These are phyloP conservation scores for Crotalus horridus DNA, from an alignment of 2,113 vertebrate genomes.

Conservation along the genomic window DNA sequence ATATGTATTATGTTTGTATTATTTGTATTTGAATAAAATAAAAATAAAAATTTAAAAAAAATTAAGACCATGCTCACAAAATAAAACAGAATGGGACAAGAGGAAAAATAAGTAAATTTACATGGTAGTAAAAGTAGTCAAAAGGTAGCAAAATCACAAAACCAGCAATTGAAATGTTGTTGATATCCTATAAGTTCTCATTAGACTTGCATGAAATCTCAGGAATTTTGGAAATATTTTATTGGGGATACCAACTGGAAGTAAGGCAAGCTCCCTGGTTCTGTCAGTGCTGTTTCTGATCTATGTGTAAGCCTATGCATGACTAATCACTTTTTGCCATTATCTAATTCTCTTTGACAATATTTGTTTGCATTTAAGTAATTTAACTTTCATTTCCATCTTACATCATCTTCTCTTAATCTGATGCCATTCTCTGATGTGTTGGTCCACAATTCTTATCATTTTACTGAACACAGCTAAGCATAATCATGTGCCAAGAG, in stretches of 20 bases:
- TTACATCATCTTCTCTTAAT: not conserved
- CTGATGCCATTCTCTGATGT: not conserved
- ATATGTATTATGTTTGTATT: too few species aligned
- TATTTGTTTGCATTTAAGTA: not conserved
- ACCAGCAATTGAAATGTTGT: not conserved
- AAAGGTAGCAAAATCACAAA: not conserved
- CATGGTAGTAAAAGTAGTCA: not conserved
- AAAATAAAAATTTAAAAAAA: too few species aligned
- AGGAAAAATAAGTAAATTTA: not conserved
- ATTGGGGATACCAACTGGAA: not conserved
- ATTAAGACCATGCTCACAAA: not conserved
- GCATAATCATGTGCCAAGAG: not conserved
- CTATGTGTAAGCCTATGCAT: not conserved
- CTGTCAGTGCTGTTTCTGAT: not conserved
- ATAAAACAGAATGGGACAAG: not conserved
- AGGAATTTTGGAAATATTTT: not conserved
- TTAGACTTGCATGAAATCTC: not conserved
- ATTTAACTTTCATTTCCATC: not conserved
- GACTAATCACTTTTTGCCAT: not conserved
- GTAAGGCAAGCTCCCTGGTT: not conserved
- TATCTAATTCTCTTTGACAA: not conserved
- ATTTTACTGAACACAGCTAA: not conserved
- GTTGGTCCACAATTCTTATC: not conserved
- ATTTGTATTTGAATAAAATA: too few species aligned
- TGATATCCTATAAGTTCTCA: not conserved